These are phyloP conservation scores for Chiroxiphia lanceolata DNA, from an alignment of 2,797 vertebrate species.

Conservation along the genomic window DNA sequence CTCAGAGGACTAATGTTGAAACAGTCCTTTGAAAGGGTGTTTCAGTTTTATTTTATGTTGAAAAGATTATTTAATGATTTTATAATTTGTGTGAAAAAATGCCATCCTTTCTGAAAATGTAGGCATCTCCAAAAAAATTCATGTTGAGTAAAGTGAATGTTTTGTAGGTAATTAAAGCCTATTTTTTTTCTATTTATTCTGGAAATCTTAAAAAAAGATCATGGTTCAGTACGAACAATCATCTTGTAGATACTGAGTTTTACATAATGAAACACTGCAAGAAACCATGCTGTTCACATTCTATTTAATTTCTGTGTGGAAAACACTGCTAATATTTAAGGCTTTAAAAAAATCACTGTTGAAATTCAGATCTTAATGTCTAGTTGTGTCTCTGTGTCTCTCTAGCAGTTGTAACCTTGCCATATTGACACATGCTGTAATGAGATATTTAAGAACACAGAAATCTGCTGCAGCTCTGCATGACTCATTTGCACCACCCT, in stretches of 20 bases:
- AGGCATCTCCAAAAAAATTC: neutral
- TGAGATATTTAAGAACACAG: constrained; percentile 57
- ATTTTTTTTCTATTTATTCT: neutral
- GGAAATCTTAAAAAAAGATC: neutral
- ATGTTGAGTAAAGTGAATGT: neutral
- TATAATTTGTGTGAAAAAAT: neutral
- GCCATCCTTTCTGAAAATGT: neutral
- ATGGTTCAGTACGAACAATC: neutral
- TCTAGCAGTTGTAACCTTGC: constrained; percentile 38
- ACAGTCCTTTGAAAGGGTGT: neutral
- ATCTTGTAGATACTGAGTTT: neutral
- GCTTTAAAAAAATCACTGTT: neutral
- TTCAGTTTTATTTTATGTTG: neutral
- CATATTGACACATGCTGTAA: constrained; percentile 48
- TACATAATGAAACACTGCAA: neutral
- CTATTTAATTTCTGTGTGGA: constrained; percentile 14
- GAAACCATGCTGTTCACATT: neutral
- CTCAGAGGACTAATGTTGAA: neutral
- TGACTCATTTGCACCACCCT: constrained; percentile 46
- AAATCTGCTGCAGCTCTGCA: constrained; percentile 34
- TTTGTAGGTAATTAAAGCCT: neutral
- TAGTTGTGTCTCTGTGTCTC: neutral
- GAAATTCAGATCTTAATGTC: constrained; percentile 28
- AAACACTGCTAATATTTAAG: constrained; percentile 63
- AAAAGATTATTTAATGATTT: neutral